phyloP scores from a whole-genome alignment of 2,888 invertebrate species.

The Sesamia inferens region DNA sequence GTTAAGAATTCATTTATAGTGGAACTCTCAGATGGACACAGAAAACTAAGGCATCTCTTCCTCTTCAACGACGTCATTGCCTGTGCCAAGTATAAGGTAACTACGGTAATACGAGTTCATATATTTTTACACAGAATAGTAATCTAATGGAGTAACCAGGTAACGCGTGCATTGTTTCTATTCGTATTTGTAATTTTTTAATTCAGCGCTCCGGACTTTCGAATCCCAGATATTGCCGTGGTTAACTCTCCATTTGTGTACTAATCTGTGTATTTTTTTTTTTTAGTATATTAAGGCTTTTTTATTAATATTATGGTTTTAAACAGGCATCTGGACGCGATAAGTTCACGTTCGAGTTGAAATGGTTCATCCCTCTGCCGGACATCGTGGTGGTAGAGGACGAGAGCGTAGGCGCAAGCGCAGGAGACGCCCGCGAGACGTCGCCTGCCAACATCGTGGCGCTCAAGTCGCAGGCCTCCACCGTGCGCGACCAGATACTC shows the following conservation, averaged over 20 bases:
- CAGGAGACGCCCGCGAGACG: slow-evolving; percentile 88
- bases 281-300: neutral
- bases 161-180: neutral
- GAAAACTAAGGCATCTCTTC: slow-evolving; percentile 97
- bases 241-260: slow-evolving; percentile 22
- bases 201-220: neutral
- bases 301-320: neutral
- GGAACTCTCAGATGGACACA: slow-evolving; percentile 96
- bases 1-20: slow-evolving; percentile 98
- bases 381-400: slow-evolving; percentile 94
- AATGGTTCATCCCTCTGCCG: slow-evolving; percentile 97
- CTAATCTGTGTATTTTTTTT: slow-evolving; percentile 30
- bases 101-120: slow-evolving; percentile 51
- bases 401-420: slow-evolving; percentile 86
- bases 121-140: slow-evolving; percentile 16
- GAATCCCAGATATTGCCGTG: neutral
- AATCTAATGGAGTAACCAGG: slow-evolving; percentile 8
- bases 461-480: slow-evolving; percentile 95
- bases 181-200: neutral
- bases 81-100: slow-evolving; percentile 97
- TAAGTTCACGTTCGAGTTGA: slow-evolving; percentile 97
- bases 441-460: slow-evolving; percentile 95
- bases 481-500: slow-evolving; percentile 95
- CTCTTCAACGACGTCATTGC: slow-evolving; percentile 98
- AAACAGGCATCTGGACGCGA: slow-evolving; percentile 94